Percentiles rank a stretch among this genome's conserved stretches.
Conservation (phyloP, 2,113 vertebrate genomes). For the Pterophyllum scalare region DNA sequence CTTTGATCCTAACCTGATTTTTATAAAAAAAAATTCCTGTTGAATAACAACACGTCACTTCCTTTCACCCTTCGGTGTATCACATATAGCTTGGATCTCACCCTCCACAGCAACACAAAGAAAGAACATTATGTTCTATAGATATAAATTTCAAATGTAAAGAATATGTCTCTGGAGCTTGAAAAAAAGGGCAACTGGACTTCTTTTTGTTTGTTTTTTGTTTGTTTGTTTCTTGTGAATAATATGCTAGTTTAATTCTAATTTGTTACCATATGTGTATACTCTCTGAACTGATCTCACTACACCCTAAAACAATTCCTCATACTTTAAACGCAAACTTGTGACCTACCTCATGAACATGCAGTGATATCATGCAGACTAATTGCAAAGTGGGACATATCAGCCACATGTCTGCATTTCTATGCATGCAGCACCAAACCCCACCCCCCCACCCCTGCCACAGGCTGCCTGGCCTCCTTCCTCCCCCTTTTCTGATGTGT, state of each 20-base stretch:
- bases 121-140: not conserved
- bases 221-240: too few species aligned
- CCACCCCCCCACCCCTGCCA: slow-evolving; percentile 14
- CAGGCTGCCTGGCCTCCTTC: slow-evolving; percentile 16
- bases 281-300: not conserved
- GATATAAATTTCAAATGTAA: not conserved
- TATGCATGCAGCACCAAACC: slow-evolving; percentile 23
- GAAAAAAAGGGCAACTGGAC: too few species aligned
- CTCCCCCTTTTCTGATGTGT: slow-evolving; percentile 78
- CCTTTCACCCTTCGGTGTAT: not conserved
- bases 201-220: too few species aligned
- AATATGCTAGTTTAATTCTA: not conserved
- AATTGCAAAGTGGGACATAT: slow-evolving; percentile 67
- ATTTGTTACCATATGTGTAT: slow-evolving; percentile 14
- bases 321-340: not conserved
- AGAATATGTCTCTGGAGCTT: too few species aligned
- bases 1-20: not conserved
- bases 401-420: slow-evolving; percentile 57
- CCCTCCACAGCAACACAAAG: not conserved
- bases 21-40: not conserved
- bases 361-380: slow-evolving; percentile 40
- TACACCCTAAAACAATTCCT: not conserved
- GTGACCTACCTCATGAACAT: slow-evolving; percentile 28
- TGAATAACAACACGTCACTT: not conserved
- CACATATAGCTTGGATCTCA: not conserved